A percentile compares a stretch with the other conserved stretches of the same genome.
phyloP scores from a whole-genome alignment of 2,888 invertebrate genomes.

The Mallateleia sp. region DNA sequence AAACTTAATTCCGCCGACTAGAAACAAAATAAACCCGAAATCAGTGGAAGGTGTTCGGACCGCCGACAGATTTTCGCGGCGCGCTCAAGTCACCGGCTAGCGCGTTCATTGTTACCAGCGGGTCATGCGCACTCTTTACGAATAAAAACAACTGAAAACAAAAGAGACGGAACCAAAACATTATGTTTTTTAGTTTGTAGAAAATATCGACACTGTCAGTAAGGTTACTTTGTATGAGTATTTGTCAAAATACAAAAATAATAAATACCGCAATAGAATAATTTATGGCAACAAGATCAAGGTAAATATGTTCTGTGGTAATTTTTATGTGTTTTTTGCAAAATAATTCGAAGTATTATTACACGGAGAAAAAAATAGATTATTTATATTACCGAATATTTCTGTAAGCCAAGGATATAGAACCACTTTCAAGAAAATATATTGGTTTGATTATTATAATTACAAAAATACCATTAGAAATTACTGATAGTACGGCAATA shows the following conservation, averaged over 20 bases:
- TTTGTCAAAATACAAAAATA: constrained; percentile 16
- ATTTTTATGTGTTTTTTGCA: constrained; percentile 28
- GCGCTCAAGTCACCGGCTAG: not conserved
- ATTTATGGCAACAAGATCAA: constrained; percentile 30
- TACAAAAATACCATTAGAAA: too few species aligned
- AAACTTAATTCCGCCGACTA: constrained; percentile 4
- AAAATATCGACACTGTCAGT: constrained; percentile 4
- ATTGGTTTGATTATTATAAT: too few species aligned
- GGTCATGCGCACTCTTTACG: constrained; percentile 34
- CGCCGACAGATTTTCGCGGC: constrained; percentile 8
- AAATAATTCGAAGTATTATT: constrained; percentile 38
- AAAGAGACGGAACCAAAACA: constrained; percentile 29
- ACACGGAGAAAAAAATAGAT: too few species aligned
- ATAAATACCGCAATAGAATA: too few species aligned
- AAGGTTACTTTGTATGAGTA: constrained; percentile 29
- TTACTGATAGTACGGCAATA: too few species aligned
- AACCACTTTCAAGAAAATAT: too few species aligned
- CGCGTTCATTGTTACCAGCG: not conserved
- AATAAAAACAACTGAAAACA: constrained; percentile 24
- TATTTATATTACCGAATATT: too few species aligned
- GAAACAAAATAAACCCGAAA: not conserved
- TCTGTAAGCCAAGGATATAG: too few species aligned
- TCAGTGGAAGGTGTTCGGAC: constrained; percentile 14
- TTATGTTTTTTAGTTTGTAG: constrained; percentile 13
- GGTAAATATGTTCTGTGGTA: constrained; percentile 30